phyloP scores from a whole-genome alignment of 2,888 invertebrate species.

The Phyto melanocephala region DNA sequence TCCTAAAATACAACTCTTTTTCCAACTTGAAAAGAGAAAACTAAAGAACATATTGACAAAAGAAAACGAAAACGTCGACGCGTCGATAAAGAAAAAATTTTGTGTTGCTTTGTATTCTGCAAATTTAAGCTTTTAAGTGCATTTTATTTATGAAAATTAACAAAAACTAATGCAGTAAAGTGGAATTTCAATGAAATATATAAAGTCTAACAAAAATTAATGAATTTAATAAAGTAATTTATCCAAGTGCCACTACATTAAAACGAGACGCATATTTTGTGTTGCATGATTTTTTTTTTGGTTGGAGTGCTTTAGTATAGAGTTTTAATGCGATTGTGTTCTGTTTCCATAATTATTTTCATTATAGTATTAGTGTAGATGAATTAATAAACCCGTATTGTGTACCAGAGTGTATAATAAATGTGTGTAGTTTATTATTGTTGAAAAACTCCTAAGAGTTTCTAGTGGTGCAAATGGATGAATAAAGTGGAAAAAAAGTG shows the following conservation, averaged over 20 bases:
- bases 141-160: conserved; percentile 63
- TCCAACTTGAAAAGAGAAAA: conserved; percentile 48
- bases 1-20: conserved; percentile 8
- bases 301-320: conserved; percentile 46
- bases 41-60: conserved; percentile 24
- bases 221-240: conserved; percentile 15
- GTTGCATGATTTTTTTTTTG: conserved; percentile 58
- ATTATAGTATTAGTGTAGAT: conserved; percentile 52
- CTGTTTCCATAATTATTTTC: conserved; percentile 40
- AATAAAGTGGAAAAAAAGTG: conserved; percentile 50
- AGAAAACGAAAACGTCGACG: conserved; percentile 66
- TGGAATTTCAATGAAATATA: conserved; percentile 43
- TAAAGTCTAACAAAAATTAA: conserved; percentile 18
- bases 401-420: conserved; percentile 21
- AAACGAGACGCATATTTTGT: conserved; percentile 58
- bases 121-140: conserved; percentile 63
- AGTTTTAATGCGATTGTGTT: conserved; percentile 18
- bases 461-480: conserved; percentile 54
- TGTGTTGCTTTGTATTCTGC: conserved; percentile 61
- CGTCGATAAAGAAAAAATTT: conserved; percentile 62
- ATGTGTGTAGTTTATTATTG: conserved; percentile 47
- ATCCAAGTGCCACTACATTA: conserved; percentile 23
- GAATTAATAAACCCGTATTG: conserved; percentile 60
- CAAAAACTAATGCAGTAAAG: conserved; percentile 50
- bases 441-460: conserved; percentile 41